These are phyloP conservation scores for Volucella bombylans DNA, from an alignment of 2,888 invertebrate species.

Conservation along the genomic window DNA sequence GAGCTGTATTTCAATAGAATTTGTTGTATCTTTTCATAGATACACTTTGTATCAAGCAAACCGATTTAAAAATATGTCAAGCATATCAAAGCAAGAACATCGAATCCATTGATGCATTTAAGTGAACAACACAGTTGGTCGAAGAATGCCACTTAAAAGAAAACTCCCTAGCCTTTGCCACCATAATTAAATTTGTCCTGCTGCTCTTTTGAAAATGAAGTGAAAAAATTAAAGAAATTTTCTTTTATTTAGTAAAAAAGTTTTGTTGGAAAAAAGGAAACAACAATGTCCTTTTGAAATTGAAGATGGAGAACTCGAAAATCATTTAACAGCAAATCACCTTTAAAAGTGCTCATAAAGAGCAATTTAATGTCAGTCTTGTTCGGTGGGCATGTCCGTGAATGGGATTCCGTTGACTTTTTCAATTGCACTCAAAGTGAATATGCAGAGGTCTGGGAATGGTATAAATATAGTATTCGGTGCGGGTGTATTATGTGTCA, in stretches of 20 bases:
- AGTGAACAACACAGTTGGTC: constrained; percentile 24
- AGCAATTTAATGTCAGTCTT: constrained; percentile 74
- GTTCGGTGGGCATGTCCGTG: constrained; percentile 61
- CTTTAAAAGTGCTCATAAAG: constrained; percentile 75
- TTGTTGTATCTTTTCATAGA: neutral
- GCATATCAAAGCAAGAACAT: constrained; percentile 69
- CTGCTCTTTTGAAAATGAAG: constrained; percentile 63
- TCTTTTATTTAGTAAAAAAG: constrained; percentile 31
- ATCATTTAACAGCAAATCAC: constrained; percentile 75
- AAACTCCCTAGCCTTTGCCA: constrained; percentile 27
- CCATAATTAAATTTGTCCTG: constrained; percentile 71
- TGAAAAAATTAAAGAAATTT: constrained; percentile 14
- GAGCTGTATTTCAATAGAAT: constrained; percentile 48
- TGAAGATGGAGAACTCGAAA: constrained; percentile 59
- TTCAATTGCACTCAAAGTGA: constrained; percentile 56
- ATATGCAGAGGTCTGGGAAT: neutral
- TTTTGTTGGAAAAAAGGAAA: constrained; percentile 39
- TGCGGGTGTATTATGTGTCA: constrained; percentile 58
- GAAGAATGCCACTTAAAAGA: constrained; percentile 44
- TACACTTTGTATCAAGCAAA: constrained; percentile 64
- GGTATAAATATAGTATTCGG: neutral
- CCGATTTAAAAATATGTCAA: constrained; percentile 68
- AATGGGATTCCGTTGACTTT: constrained; percentile 63
- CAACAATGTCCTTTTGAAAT: constrained; percentile 59
- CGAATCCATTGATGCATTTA: constrained; percentile 67